A percentile compares a stretch with the other conserved stretches of the same genome.
Evolutionary conservation across 2,797 vertebrate genomes (phyloP).

Genomic region (Gymnocypris eckloni): DNA sequence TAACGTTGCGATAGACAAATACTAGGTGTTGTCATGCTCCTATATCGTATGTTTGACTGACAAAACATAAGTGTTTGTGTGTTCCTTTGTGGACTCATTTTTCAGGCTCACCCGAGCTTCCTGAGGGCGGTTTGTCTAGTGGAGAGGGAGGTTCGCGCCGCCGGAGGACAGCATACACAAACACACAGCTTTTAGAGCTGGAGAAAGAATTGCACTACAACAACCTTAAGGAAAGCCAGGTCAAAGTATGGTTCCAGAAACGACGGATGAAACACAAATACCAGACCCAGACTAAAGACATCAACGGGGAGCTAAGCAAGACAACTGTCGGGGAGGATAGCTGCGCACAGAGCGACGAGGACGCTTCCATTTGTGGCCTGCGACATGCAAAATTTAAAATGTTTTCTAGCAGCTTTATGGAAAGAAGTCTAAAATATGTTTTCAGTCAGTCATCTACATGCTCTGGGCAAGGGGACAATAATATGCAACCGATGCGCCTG

Average conservation of each 20-base stretch:
- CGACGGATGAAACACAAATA: too few species aligned
- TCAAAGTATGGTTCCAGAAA: too few species aligned
- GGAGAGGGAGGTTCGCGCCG: constrained; percentile 79
- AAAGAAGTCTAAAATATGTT: constrained; percentile 98
- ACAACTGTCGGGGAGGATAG: too few species aligned
- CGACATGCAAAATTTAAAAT: constrained; percentile 84
- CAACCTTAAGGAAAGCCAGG: constrained; percentile 66
- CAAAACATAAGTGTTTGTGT: neutral
- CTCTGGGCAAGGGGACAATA: constrained; percentile 87
- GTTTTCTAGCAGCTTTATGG: constrained; percentile 91
- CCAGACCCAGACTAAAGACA: too few species aligned
- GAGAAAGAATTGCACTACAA: constrained; percentile 94
- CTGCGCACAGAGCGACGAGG: too few species aligned
- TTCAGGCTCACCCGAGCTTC: constrained; percentile 78
- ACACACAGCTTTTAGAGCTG: constrained; percentile 93
- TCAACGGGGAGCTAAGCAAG: too few species aligned
- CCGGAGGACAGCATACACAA: constrained; percentile 91
- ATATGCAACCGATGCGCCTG: constrained; percentile 86
- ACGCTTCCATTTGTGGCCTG: constrained; percentile 70
- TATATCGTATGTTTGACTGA: too few species aligned
- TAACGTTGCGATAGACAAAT: neutral
- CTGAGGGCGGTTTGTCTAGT: constrained; percentile 69
- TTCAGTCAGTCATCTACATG: constrained; percentile 78
- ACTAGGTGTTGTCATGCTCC: neutral
- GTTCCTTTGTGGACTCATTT: neutral